Percentiles rank a stretch among this genome's conserved stretches.
phyloP scores from a whole-genome alignment of 2,797 vertebrate species.

The Cynodonichthys magdalenae region DNA sequence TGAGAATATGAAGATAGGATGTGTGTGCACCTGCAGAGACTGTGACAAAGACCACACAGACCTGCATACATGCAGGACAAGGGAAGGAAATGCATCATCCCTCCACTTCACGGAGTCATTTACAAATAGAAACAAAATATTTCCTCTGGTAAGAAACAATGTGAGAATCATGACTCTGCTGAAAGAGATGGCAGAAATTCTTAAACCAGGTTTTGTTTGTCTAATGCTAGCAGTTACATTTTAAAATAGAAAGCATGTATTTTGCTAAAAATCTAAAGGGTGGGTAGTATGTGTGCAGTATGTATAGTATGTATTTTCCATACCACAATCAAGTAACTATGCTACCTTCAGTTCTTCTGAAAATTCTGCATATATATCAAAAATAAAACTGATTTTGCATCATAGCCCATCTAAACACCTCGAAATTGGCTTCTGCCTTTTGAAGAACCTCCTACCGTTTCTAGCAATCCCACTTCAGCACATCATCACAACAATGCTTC shows the following conservation, averaged over 20 bases:
- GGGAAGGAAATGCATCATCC: slow-evolving; percentile 72
- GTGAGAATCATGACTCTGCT: slow-evolving; percentile 1
- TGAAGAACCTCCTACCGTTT: too few species aligned
- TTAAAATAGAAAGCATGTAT: not conserved
- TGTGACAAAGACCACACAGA: slow-evolving; percentile 65
- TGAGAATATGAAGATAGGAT: slow-evolving; percentile 84
- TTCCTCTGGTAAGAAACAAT: not conserved
- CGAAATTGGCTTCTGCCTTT: too few species aligned
- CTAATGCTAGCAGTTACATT: not conserved
- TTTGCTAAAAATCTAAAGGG: not conserved
- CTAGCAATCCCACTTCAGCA: too few species aligned
- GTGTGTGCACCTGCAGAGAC: slow-evolving; percentile 79
- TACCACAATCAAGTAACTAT: too few species aligned
- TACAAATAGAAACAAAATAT: slow-evolving; percentile 29
- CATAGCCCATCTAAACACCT: too few species aligned
- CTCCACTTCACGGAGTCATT: slow-evolving; percentile 40
- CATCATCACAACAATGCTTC: too few species aligned
- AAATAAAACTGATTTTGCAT: too few species aligned
- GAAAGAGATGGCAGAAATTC: not conserved
- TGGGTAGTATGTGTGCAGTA: too few species aligned
- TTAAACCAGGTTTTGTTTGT: slow-evolving; percentile 8
- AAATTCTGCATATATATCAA: too few species aligned
- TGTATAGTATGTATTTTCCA: too few species aligned
- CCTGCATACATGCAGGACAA: slow-evolving; percentile 22
- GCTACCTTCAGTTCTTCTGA: too few species aligned